Evolutionary conservation across 1,140 invertebrate species (phyloP).

Genomic region (Drosophila rufa): DNA sequence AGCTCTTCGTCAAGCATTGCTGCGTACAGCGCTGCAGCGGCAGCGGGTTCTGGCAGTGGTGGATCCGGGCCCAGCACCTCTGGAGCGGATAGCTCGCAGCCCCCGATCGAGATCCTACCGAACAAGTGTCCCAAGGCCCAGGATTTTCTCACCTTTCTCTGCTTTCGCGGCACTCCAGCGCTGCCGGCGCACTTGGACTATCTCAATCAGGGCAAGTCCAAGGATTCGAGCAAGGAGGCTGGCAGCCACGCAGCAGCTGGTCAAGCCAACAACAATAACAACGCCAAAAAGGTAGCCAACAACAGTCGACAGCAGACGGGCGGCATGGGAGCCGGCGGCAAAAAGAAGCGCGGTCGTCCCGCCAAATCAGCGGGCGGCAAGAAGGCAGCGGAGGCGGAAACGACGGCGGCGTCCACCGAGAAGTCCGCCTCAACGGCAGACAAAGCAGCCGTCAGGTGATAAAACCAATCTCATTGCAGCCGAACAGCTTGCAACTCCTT

Average conservation of each 20-base stretch:
- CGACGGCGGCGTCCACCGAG: slow-evolving; percentile 1
- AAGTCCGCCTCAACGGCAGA: slow-evolving; percentile 6
- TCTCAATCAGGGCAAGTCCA: slow-evolving; percentile 87
- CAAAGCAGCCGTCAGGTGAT: slow-evolving; percentile 58
- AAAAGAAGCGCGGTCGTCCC: slow-evolving; percentile 74
- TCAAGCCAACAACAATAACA: slow-evolving; percentile 45
- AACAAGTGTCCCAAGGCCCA: slow-evolving; percentile 93
- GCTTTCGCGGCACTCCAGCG: slow-evolving; percentile 92
- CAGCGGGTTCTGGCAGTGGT: slow-evolving; percentile 47
- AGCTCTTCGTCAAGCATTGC: slow-evolving; percentile 63
- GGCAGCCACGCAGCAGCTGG: slow-evolving; percentile 4
- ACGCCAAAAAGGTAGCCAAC: slow-evolving; percentile 39
- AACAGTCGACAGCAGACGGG: slow-evolving; percentile 36
- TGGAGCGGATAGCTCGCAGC: slow-evolving; percentile 84
- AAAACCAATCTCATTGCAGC: slow-evolving; percentile 54
- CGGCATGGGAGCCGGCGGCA: slow-evolving; percentile 13
- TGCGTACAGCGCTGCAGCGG: slow-evolving; percentile 47
- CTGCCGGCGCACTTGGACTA: slow-evolving; percentile 91
- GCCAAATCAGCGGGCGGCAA: slow-evolving; percentile 40
- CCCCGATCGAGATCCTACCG: slow-evolving; percentile 87
- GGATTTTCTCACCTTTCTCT: slow-evolving; percentile 95
- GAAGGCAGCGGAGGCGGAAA: slow-evolving; percentile 6
- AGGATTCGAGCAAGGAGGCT: slow-evolving; percentile 49
- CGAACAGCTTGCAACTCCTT: slow-evolving; percentile 1
- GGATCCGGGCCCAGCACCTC: slow-evolving; percentile 84